phyloP scores from a whole-genome alignment of 2,797 vertebrate species.

The Prunella strophiata region DNA sequence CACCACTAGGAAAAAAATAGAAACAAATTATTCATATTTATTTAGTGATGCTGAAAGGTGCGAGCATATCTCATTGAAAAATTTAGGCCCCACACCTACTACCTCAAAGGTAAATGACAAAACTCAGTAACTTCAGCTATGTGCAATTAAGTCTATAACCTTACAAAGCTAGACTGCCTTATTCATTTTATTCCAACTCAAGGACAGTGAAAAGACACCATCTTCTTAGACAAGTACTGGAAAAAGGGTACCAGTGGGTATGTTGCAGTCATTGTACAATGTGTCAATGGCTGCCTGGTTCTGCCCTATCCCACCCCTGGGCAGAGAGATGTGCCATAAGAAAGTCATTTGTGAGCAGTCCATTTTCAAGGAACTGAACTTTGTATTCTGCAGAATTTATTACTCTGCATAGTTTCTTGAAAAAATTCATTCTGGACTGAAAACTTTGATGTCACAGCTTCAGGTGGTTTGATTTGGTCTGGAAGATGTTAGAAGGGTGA shows the following conservation, averaged over 20 bases:
- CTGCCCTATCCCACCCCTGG: neutral
- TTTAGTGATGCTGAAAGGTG: neutral
- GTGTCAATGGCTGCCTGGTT: neutral
- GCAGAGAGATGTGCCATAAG: neutral
- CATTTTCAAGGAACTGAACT: neutral
- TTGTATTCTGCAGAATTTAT: neutral
- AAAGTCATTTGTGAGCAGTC: neutral
- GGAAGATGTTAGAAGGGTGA: neutral
- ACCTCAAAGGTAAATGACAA: neutral
- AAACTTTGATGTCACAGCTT: neutral
- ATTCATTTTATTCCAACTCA: neutral
- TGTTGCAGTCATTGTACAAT: neutral
- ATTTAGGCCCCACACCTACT: neutral
- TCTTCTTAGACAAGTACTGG: neutral
- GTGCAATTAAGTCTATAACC: neutral
- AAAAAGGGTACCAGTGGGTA: neutral
- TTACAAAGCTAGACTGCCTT: neutral
- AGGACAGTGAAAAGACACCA: neutral
- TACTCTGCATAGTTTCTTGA: neutral
- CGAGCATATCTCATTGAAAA: neutral
- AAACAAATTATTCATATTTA: neutral
- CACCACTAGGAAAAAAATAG: neutral
- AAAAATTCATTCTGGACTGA: neutral
- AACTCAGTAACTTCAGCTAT: neutral
- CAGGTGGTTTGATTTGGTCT: neutral